Evolutionary conservation across 2,888 invertebrate species (phyloP), one percentile per base, ranked within the genome.

Genomic region (Phyto melanocephala): DNA sequence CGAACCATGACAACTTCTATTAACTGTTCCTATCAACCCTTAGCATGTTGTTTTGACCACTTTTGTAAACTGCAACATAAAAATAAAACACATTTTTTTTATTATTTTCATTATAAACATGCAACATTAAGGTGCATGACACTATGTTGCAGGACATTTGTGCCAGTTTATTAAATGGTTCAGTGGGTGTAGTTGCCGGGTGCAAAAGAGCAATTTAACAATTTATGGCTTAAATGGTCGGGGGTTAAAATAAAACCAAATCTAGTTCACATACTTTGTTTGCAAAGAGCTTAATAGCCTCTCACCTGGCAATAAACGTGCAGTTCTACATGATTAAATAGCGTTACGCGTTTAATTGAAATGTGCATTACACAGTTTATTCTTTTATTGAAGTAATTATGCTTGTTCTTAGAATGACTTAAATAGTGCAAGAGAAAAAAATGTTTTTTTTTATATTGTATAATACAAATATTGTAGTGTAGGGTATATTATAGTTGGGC

Each of bases 71-170:
- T 56, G 4, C 1, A n/a, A 28, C 42, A 22, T 10, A 15, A 22
- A 22, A 54, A 42, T 40, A 40, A 22, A 22, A 15, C 15, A 67
- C 35, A 20, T n/a, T 50, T 2, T 10, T 47, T 37, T 22, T 40
- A 15, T 50, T 85, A 85, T 84, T 87, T 84, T 86, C 83, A 71
- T 58, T 62, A 37, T 63, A 47, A 85, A 81, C 89, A 89, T 88
- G 89, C 89, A 88, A 89, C 84, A 85, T 85, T 84, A 86, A 86
- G 88, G 88, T 88, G 86, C 85, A 85, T 84, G 50, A 47, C 45
- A 54, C 15, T 20, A 22, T 47, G 42, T 15, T 10, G 10, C 20
- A 56, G 54, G 70, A 54, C 50, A 71, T 56, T 28, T 42, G 28
- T 58, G 58, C 65, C 47, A 40, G 15, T 58, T 17, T 24, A 37